phyloP scores from a whole-genome alignment of 1,140 invertebrate genomes.

The Rhizoglyphus robini region DNA sequence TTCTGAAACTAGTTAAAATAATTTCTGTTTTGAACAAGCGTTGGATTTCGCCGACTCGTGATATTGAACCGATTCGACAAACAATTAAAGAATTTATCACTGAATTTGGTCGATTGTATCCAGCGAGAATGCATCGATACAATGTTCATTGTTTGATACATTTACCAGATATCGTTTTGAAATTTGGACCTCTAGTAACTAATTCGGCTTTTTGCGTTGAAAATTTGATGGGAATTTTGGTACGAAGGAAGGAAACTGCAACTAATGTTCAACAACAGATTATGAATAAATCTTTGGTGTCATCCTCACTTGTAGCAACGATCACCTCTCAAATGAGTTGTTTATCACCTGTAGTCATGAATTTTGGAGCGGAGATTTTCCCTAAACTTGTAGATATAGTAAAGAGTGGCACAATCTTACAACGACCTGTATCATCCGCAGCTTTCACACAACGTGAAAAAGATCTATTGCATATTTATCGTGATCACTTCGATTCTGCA shows the following conservation, averaged over 20 bases:
- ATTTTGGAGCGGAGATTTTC: not conserved
- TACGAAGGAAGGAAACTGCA: not conserved
- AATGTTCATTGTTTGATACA: not conserved
- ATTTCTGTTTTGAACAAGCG: not conserved
- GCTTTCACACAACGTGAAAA: not conserved
- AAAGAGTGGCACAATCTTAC: not conserved
- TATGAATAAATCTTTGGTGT: not conserved
- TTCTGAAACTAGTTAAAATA: not conserved
- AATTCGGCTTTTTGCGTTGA: not conserved
- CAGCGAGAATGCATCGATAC: not conserved
- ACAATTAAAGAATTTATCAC: not conserved
- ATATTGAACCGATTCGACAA: not conserved
- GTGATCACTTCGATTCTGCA: not conserved
- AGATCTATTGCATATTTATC: not conserved
- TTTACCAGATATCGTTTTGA: not conserved
- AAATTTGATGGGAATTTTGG: not conserved
- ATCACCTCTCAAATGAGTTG: not conserved
- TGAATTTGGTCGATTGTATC: not conserved
- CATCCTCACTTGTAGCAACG: not conserved
- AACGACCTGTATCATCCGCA: not conserved
- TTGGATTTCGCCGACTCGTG: not conserved
- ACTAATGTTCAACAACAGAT: not conserved
- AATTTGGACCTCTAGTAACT: not conserved
- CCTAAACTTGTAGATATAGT: not conserved
- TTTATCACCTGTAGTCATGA: not conserved